Base-by-base conservation (phyloP, 2,888 invertebrate genomes). In the Meiosimyza platycephala region DNA sequence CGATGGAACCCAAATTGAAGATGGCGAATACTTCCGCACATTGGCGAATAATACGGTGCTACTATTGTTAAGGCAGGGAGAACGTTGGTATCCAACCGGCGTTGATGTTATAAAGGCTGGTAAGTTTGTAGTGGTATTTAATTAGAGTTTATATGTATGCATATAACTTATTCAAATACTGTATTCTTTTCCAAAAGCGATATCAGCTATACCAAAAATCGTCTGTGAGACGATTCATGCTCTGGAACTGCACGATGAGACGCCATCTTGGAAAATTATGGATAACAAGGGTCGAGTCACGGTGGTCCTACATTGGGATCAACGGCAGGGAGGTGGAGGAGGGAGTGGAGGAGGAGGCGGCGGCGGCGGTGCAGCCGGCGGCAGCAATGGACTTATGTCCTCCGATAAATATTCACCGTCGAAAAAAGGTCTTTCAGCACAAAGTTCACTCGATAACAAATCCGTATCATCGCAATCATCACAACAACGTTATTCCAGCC, bases 251-350 rank as follows among this genome's bases (percentile, higher is more conserved):
- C 96, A 96, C 90, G 95, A 96, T 94, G 96, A 96, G 89, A 95
- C 96, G 88, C 96, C 97, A 87, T 95, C 96, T 89, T 97, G 97
- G 97, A 97, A 97, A 90, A 96, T 97, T 90, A 96, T 96, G 96
- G 97, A 97, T 93, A 96, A 96, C 92, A 95, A 96, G 90, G 97
- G 96, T 88, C 93, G 96, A 88, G 95, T 97, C 90, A 97, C 97
- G 85, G 96, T 97, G 90, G 96, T 97, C 88, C 90, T 97, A 88
- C 96, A 97, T 89, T 97, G 97, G 97, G 97, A 97, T 90, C 96
- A 95, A 90, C 93, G 95, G 82, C 93, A 91, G 88, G 91, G 90
- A 84, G 89, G 90, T 82, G 88, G 84, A 77, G 82, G 85, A 60
- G 85, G 85, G 88, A 87, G 87, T 80, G 83, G 89, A 79, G 81